phyloP scores from a whole-genome alignment of 2,888 invertebrate genomes.

The Muscina levida region DNA sequence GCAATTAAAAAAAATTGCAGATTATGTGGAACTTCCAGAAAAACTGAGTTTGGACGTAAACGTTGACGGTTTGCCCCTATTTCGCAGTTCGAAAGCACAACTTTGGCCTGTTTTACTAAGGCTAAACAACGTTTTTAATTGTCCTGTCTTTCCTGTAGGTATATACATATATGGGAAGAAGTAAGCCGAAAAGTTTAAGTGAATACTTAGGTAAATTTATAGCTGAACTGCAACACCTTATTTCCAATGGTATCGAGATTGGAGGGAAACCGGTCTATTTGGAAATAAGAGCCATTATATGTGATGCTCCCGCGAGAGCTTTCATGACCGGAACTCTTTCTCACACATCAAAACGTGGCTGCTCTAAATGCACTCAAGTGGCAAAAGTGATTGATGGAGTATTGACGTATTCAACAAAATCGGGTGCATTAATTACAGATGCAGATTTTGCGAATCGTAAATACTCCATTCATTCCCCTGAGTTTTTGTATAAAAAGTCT shows the following conservation, averaged over 20 bases:
- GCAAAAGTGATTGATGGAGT: neutral
- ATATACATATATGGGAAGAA: neutral
- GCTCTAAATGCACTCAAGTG: neutral
- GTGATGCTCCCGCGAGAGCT: constrained; percentile 9
- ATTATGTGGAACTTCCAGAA: neutral
- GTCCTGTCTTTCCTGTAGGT: constrained; percentile 2
- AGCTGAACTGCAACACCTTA: neutral
- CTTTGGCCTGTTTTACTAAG: constrained; percentile 7
- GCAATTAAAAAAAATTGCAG: neutral
- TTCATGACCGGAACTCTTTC: neutral
- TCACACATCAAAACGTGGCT: neutral
- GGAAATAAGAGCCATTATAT: neutral
- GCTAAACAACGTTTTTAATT: neutral
- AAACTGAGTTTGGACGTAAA: neutral
- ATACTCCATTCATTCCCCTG: neutral
- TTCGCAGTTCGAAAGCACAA: neutral
- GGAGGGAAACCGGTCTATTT: neutral
- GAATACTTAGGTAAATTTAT: neutral
- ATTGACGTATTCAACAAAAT: neutral
- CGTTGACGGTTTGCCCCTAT: constrained; percentile 10
- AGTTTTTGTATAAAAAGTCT: neutral
- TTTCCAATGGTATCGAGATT: neutral
- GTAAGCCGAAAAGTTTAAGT: neutral
- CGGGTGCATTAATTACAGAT: neutral
- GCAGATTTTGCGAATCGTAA: neutral